phyloP scores from a whole-genome alignment of 2,113 vertebrate species.

The Girardinichthys multiradiatus region DNA sequence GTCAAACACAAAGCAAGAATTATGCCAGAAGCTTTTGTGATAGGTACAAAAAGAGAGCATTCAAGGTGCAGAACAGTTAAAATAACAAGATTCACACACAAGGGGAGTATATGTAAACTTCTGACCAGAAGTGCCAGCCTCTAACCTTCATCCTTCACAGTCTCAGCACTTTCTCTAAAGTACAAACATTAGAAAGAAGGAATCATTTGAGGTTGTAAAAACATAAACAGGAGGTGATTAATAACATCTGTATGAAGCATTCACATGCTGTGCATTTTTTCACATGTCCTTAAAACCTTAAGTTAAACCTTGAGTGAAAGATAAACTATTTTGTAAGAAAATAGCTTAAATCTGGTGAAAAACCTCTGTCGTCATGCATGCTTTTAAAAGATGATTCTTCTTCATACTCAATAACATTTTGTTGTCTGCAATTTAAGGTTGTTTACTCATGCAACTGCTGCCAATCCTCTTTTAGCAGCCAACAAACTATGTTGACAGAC shows the following conservation, averaged over 20 bases:
- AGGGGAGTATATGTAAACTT: background rate
- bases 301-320: no score
- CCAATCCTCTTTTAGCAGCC: slow-evolving; percentile 41
- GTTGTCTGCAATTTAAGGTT: background rate
- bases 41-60: no score
- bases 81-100: background rate
- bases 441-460: slow-evolving; percentile 21
- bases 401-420: background rate
- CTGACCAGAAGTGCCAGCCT: background rate
- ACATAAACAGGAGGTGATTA: background rate
- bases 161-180: background rate
- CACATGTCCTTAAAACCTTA: background rate
- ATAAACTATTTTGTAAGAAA: background rate
- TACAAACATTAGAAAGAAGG: background rate
- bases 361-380: background rate
- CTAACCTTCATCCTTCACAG: background rate
- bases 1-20: no score
- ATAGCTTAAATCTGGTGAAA: background rate
- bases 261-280: background rate
- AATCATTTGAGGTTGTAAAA: background rate
- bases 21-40: no score
- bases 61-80: no score
- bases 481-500: slow-evolving; percentile 37
- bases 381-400: background rate
- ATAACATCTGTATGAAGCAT: background rate